Evolutionary conservation across 2,113 vertebrate genomes (phyloP), one percentile per base, ranked within the genome.

Genomic region (Chitala chitala): DNA sequence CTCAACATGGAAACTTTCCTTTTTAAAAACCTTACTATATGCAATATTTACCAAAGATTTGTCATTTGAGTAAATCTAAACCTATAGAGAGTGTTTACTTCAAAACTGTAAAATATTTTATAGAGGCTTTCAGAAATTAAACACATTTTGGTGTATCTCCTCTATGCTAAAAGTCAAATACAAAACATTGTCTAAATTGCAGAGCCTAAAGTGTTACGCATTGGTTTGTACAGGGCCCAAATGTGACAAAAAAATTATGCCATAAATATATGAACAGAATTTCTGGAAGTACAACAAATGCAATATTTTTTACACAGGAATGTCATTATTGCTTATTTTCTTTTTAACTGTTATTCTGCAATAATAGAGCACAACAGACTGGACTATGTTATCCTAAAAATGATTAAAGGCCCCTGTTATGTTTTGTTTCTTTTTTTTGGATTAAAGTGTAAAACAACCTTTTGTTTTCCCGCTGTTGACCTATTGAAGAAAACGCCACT

Each of bases 351-450:
- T 22, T n/a, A 31, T 73, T 72, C 36, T 75, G 74, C 58, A 77
- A 15, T 31, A 68, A 17, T 56, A 40, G 59, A 20, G 20, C 64
- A 69, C 71, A 73, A 15, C 22, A 64, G 59, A 71, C 48, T 63
- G 70, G 53, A 71, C 74, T 71, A 42, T 50, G 1, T 64, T 76
- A 63, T 78, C 69, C 33, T 69, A 61, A 74, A 46, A 50, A 74
- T 61, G 73, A 51, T 54, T 61, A 70, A 80, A 74, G 80, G 78
- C 71, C 79, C 69, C 38, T 42, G 50, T 76, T 72, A 78, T 72
- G 58, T 33, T 72, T 54, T 61, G 1, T 42, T 42, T 22, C 29
- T 66, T 31, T 46, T 56, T 73, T 26, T 56, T 68, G n/a, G 71
- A 65, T 64, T 33, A 42, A 33, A 17, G 73, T 68, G 50, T 75